Evolutionary conservation across 2,113 vertebrate genomes (phyloP), one percentile per base, ranked within the genome.

Genomic region (Chitala chitala): DNA sequence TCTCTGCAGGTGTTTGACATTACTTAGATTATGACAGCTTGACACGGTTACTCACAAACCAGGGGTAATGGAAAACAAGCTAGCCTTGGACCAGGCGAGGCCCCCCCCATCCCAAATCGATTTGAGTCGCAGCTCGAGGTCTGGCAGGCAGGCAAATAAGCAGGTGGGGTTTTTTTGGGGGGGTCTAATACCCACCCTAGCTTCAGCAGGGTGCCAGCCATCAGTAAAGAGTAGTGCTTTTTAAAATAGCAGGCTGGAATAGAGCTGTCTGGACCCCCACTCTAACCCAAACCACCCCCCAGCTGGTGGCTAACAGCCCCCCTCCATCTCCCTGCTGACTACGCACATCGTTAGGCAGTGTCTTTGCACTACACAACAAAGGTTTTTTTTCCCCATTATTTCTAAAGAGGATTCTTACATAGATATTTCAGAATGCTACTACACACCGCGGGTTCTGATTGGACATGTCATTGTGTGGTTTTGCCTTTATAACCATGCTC

Each of bases 1-100:
- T 48, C 38, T n/a, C 64, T 44, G 64, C 42, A 48, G 64, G 64
- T 68, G 64, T n/a, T 46, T 29, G 26, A 48, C 64, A 68, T 68
- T 26, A 68, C 24, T 68, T 68, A 68, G 42, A 68, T 68, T 26
- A 15, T 68, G 64, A 68, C 22, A 26, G 64, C 20, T 24, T 69
- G 68, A 69, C 44, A 42, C 5, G 3, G 15, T 31, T 53, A 69
- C 46, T 68, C 42, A 69, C 48, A 17, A 17, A 20, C 44, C 46
- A 53, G 48, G 26, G 68, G 68, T 53, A 26, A 53, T 24, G 44
- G 48, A 53, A 6, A 53, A 51, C 48, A 36, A 22, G 68, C 13
- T 3, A 2, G 40, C 64, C 42, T 20, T 7, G 0, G 48, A 69
- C 24, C 42, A 46, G 42, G 42, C 3, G 17, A 24, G n/a, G n/a